These are phyloP conservation scores for Panagrolaimus sp. DNA, from an alignment of 1,140 invertebrate genomes.

Conservation along the genomic window DNA sequence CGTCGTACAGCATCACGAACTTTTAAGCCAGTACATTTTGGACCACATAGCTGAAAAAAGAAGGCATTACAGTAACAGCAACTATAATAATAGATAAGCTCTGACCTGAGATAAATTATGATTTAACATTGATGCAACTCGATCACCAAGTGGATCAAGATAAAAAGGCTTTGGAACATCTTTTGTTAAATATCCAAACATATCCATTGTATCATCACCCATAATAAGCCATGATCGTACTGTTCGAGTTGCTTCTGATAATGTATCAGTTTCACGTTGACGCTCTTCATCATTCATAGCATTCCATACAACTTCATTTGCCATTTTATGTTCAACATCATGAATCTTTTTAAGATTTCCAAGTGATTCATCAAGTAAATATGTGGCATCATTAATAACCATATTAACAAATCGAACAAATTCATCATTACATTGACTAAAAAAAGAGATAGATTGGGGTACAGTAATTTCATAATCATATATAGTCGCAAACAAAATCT, in stretches of 20 bases:
- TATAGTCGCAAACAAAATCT: too few species aligned
- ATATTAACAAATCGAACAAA: slow-evolving; percentile 98
- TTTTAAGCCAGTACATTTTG: slow-evolving; percentile 93
- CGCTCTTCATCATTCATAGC: slow-evolving; percentile 38
- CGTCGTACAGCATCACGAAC: slow-evolving; percentile 81
- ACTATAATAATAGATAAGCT: slow-evolving; percentile 62
- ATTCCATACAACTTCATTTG: slow-evolving; percentile 62
- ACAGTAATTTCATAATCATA: slow-evolving; percentile 16
- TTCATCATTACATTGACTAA: slow-evolving; percentile 70
- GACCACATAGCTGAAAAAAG: slow-evolving; percentile 86
- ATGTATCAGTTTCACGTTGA: slow-evolving; percentile 60
- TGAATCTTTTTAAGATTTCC: slow-evolving; percentile 89
- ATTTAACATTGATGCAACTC: slow-evolving; percentile 93
- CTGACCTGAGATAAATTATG: slow-evolving; percentile 63
- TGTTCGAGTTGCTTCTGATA: slow-evolving; percentile 77
- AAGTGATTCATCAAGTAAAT: slow-evolving; percentile 87
- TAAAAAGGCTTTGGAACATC: slow-evolving; percentile 90
- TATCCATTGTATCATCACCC: slow-evolving; percentile 89
- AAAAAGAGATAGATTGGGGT: slow-evolving; percentile 29
- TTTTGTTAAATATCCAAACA: slow-evolving; percentile 91
- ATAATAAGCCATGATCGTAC: slow-evolving; percentile 89
- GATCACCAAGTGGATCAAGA: slow-evolving; percentile 73
- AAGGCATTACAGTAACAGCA: too few species aligned
- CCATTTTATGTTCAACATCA: slow-evolving; percentile 82
- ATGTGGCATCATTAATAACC: slow-evolving; percentile 98